Evolutionary conservation across 2,113 vertebrate species (phyloP), one percentile per base, ranked within the genome.

Genomic region (Anthoscopus minutus): DNA sequence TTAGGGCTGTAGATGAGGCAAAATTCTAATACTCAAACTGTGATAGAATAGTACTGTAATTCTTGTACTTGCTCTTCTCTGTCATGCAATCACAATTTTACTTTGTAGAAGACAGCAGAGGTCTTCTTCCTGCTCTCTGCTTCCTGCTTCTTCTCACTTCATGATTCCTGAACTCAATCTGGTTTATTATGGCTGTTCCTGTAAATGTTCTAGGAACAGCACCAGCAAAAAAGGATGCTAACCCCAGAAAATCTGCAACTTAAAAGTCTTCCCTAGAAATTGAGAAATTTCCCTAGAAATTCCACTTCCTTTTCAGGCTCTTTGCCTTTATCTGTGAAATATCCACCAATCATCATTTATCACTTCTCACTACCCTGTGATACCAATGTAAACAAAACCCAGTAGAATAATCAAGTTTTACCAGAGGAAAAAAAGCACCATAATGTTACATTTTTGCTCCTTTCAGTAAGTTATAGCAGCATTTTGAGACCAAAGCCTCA

Each of bases 311-410:
- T 67, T 92, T 69, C 42, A 57, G 40, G 40, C 18, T 79, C 37
- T 57, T 56, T 44, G 17, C 9, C 91, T 86, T 86, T 37, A 50
- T 31, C 45, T 77, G 48, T 35, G 35, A 86, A 89, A 69, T 23
- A 80, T 7, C 21, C 9, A 42, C 8, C 19, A 45, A 48, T 23
- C 37, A 33, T 38, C 45, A 25, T 47, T 48, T 54, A 92, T 18
- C 1, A 3, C 17, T 5, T 0, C 53, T 78, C 64, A 62, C 27
- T 22, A 88, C 70, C 35, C 71, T 89, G 78, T 42, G 38, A 87
- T 30, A 73, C 70, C 65, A 86, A 38, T 58, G 87, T 94, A 95
- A 95, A 97, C 81, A 88, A 89, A 92, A 77, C 8, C 16, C 76
- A 64, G 67, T 0, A 61, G 6, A 61, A 79, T n/a, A 82, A 94